These are phyloP conservation scores for Drosophila kanapiae DNA, from an alignment of 1,140 invertebrate species.

Conservation along the genomic window DNA sequence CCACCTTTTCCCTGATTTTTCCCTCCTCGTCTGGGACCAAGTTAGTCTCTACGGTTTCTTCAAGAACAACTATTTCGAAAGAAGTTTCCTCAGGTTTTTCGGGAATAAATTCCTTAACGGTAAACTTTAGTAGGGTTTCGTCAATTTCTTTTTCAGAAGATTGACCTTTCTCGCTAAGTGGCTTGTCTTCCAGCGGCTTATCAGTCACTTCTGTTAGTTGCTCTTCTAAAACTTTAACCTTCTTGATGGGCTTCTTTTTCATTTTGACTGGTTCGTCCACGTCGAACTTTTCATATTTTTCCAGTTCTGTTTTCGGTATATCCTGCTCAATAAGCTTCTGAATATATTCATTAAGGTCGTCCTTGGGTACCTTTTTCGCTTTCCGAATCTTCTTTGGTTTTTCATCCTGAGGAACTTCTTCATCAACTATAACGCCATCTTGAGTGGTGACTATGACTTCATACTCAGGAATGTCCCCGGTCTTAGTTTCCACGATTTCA, in stretches of 20 bases:
- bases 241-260: slow-evolving; percentile 79
- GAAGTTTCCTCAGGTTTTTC: slow-evolving; percentile 70
- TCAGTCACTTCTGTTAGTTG: slow-evolving; percentile 47
- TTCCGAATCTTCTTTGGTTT: slow-evolving; percentile 71
- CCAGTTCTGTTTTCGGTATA: slow-evolving; percentile 82
- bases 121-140: slow-evolving; percentile 53
- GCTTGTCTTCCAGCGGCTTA: slow-evolving; percentile 52
- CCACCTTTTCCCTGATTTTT: slow-evolving; percentile 65
- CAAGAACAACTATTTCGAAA: slow-evolving; percentile 62
- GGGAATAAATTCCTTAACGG: slow-evolving; percentile 67
- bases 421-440: slow-evolving; percentile 36
- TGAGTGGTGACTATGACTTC: slow-evolving; percentile 78
- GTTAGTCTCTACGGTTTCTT: slow-evolving; percentile 64
- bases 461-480: slow-evolving; percentile 79
- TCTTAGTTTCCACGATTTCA: slow-evolving; percentile 85
- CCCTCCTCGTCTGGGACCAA: slow-evolving; percentile 54
- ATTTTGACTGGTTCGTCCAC: slow-evolving; percentile 74
- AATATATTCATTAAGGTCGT: slow-evolving; percentile 81
- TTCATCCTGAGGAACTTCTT: slow-evolving; percentile 63
- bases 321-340: slow-evolving; percentile 82
- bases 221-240: slow-evolving; percentile 67
- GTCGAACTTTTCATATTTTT: slow-evolving; percentile 84
- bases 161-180: background rate
- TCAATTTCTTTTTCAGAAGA: slow-evolving; percentile 40
- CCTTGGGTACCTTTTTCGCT: slow-evolving; percentile 71